Evolutionary conservation across 2,888 invertebrate species (phyloP).

Genomic region (Psylliodes chrysocephalus): DNA sequence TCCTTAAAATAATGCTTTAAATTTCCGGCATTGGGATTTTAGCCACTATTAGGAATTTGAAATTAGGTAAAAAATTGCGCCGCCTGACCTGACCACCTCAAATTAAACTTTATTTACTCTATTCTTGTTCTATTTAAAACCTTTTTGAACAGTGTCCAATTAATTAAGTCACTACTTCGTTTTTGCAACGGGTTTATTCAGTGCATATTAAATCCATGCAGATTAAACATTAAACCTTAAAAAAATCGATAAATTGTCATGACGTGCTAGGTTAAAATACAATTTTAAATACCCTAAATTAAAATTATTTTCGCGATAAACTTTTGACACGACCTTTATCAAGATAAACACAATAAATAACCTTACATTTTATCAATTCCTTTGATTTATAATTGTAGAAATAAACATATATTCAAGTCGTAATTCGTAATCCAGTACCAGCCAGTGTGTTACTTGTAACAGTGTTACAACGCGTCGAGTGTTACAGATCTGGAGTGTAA

Average conservation of each 20-base stretch:
- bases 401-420: neutral
- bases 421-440: neutral
- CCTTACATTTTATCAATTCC: neutral
- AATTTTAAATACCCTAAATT: neutral
- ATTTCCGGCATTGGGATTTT: too few species aligned
- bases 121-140: slow-evolving; percentile 1
- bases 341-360: neutral
- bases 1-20: too few species aligned
- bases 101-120: too few species aligned
- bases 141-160: slow-evolving; percentile 17
- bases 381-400: too few species aligned
- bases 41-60: neutral
- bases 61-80: too few species aligned
- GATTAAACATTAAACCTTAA: too few species aligned
- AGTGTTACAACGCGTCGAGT: neutral
- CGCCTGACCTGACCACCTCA: too few species aligned
- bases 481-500: neutral
- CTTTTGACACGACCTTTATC: neutral
- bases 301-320: neutral
- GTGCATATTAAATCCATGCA: slow-evolving; percentile 1
- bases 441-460: neutral
- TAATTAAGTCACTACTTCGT: neutral
- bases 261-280: neutral
- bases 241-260: slow-evolving; percentile 2
- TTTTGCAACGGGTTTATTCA: neutral